Evolutionary conservation across 2,888 invertebrate species (phyloP), one percentile per base, ranked within the genome.

Genomic region (Netelia inedita): DNA sequence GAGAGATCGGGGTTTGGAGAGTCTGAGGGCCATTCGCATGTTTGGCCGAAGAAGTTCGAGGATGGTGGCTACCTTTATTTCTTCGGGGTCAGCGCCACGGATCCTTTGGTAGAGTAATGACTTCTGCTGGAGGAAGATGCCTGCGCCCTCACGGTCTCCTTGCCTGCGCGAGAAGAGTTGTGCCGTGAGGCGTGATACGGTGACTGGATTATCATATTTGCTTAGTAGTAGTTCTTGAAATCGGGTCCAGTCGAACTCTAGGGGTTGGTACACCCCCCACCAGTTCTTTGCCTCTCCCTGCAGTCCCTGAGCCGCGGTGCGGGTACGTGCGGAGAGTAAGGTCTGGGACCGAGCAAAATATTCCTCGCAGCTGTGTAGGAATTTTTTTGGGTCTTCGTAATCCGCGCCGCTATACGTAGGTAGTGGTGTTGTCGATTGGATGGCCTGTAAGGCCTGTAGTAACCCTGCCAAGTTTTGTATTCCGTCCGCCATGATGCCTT

Each of bases 91-190:
- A 5, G 53, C 43, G 1, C 35, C 21, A 0, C 65, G 55, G 1
- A 79, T 35, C 1, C 69, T 19, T 23, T 71, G 69, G 6, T 63
- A 66, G 0, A 43, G 23, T 3, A 75, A 21, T n/a, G 14, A 66
- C 10, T 55, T 69, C 19, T 41, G 66, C 14, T 75, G 75, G 0
- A 55, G 57, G 3, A 75, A 75, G 1, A 65, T 63, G 1, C 74
- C 63, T 3, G 66, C 41, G 41, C 21, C 14, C 11, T 75, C n/a
- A n/a, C n/a, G n/a, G n/a, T n/a, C n/a, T n/a, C n/a, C n/a, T n/a
- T n/a, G n/a, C n/a, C n/a, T n/a, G 55, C 6, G 65, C 1, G 57
- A 66, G 19, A 21, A 75, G 0, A 66, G 41, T 21, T 66, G 75
- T 0, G 53, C 75, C 3, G 53, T 75, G 28, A 66, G 41, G 1